phyloP scores from a whole-genome alignment of 2,797 vertebrate species.

The Lutjanus campechanus region DNA sequence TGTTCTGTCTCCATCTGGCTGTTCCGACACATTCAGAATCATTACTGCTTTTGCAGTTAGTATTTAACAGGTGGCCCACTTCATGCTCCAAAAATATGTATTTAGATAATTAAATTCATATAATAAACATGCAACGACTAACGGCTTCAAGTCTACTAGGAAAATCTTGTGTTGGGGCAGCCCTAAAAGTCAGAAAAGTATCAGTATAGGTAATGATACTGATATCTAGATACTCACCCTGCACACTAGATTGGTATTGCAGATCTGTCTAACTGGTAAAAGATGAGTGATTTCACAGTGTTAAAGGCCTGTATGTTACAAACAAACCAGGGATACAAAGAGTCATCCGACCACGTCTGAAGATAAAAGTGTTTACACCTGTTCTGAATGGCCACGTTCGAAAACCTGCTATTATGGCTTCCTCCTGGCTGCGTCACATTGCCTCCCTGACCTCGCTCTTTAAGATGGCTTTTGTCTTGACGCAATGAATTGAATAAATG shows the following conservation, averaged over 20 bases:
- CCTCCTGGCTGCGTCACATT: not conserved
- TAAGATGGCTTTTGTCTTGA: not conserved
- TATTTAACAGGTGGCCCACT: too few species aligned
- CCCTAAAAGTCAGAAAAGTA: not conserved
- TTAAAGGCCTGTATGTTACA: not conserved
- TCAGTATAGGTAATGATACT: not conserved
- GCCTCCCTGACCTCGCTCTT: not conserved
- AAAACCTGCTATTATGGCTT: not conserved
- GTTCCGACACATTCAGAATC: too few species aligned
- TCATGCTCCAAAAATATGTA: too few species aligned
- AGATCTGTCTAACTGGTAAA: not conserved
- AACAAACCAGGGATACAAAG: not conserved
- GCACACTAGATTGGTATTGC: not conserved
- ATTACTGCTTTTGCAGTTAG: too few species aligned
- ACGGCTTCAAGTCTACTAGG: too few species aligned
- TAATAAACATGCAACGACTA: too few species aligned
- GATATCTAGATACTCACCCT: not conserved
- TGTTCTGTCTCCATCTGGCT: too few species aligned
- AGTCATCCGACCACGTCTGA: not conserved
- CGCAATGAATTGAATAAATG: not conserved
- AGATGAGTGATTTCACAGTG: not conserved
- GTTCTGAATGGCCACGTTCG: not conserved
- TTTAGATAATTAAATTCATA: too few species aligned
- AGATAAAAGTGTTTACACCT: not conserved
- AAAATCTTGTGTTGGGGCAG: too few species aligned